Conservation (phyloP, 2,888 invertebrate genomes). For the Clivina fossor region DNA sequence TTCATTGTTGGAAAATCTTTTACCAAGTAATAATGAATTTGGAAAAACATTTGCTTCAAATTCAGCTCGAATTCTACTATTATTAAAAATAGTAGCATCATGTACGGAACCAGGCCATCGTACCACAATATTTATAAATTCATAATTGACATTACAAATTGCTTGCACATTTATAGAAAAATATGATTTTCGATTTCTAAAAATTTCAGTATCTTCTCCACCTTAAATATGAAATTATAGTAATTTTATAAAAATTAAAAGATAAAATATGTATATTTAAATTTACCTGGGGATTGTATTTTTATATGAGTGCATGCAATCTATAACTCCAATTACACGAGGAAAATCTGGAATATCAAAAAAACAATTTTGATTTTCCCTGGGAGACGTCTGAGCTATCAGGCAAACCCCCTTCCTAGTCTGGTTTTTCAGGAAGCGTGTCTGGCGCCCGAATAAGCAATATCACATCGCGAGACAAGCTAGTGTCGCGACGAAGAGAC, state of each 20-base stretch:
- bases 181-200: slow-evolving; percentile 32
- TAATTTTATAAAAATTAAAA: no score
- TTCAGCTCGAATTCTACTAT: slow-evolving; percentile 27
- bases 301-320: slow-evolving; percentile 15
- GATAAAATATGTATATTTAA: no score
- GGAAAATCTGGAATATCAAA: slow-evolving; percentile 7
- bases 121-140: slow-evolving; percentile 40
- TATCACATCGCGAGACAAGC: no score
- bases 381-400: no score
- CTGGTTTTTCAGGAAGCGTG: no score
- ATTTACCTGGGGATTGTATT: slow-evolving; percentile 9
- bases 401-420: no score
- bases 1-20: no score
- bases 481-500: no score
- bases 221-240: no score
- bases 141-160: slow-evolving; percentile 37
- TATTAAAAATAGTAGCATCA: slow-evolving; percentile 42
- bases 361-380: slow-evolving; percentile 8
- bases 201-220: slow-evolving; percentile 39
- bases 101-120: slow-evolving; percentile 40
- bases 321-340: slow-evolving; percentile 7
- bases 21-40: slow-evolving; percentile 25
- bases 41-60: slow-evolving; percentile 28
- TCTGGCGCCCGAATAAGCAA: no score
- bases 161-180: slow-evolving; percentile 41